These are phyloP conservation scores for Drosophila bocki DNA, from an alignment of 1,140 invertebrate genomes.

Conservation along the genomic window DNA sequence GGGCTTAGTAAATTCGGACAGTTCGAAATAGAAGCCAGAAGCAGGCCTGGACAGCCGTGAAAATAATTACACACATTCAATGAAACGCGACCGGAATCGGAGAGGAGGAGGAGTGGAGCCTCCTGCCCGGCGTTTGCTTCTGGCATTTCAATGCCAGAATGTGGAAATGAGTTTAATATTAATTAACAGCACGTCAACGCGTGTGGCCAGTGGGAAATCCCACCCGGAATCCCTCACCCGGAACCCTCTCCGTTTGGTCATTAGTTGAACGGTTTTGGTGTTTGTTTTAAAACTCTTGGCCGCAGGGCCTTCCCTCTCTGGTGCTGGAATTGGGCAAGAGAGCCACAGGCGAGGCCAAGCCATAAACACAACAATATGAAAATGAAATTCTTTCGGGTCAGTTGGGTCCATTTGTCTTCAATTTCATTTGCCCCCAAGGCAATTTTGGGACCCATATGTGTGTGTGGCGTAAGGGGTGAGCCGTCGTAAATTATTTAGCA, in stretches of 20 bases:
- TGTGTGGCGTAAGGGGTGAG: not conserved
- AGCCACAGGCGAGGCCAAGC: slow-evolving; percentile 13
- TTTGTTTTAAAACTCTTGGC: slow-evolving; percentile 50
- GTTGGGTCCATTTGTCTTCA: slow-evolving; percentile 64
- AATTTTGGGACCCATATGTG: slow-evolving; percentile 38
- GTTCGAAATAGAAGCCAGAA: slow-evolving; percentile 23
- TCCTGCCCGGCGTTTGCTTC: slow-evolving; percentile 36
- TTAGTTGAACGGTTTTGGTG: slow-evolving; percentile 30
- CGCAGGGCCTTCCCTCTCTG: not conserved
- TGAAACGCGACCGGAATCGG: slow-evolving; percentile 70
- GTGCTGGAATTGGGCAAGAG: slow-evolving; percentile 2
- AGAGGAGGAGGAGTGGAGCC: slow-evolving; percentile 1
- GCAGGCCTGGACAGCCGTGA: slow-evolving; percentile 45
- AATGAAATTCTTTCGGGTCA: slow-evolving; percentile 51
- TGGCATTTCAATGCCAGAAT: slow-evolving; percentile 70
- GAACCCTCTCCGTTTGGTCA: slow-evolving; percentile 10
- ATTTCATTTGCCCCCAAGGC: slow-evolving; percentile 60
- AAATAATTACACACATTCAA: slow-evolving; percentile 79
- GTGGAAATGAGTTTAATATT: slow-evolving; percentile 78
- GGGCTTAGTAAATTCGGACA: slow-evolving; percentile 53
- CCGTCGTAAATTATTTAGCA: slow-evolving; percentile 60
- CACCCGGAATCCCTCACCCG: slow-evolving; percentile 1
- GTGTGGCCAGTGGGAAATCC: slow-evolving; percentile 17
- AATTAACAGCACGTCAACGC: slow-evolving; percentile 70
- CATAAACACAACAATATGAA: slow-evolving; percentile 61